Conservation (phyloP, 2,113 vertebrate species). For the Xyliphius kryptos region DNA sequence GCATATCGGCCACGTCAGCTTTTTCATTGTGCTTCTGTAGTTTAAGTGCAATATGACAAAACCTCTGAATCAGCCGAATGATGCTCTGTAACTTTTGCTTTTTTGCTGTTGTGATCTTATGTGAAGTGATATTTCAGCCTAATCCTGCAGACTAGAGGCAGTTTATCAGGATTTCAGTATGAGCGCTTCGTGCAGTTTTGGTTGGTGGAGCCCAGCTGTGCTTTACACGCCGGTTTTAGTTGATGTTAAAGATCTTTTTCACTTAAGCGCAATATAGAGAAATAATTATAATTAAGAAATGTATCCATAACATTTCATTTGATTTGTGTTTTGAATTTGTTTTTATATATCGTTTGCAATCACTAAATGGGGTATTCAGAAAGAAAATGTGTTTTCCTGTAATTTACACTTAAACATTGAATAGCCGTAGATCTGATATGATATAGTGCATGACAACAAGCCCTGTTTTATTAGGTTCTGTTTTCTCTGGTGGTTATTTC, state of each 20-base stretch:
- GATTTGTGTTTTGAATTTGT: constrained; percentile 37
- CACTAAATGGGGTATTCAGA: constrained; percentile 16
- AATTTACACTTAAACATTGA: constrained; percentile 8
- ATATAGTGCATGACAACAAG: constrained; percentile 16
- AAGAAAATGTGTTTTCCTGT: constrained; percentile 12
- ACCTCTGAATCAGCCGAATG: constrained; percentile 31
- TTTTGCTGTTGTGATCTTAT: constrained; percentile 52
- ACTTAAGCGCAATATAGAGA: constrained; percentile 16
- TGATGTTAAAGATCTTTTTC: constrained; percentile 25
- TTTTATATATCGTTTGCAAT: constrained; percentile 21
- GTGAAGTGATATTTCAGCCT: constrained; percentile 50
- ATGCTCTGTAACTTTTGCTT: constrained; percentile 57
- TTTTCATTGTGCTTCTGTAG: constrained; percentile 23
- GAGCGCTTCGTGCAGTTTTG: constrained; percentile 34
- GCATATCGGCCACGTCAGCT: too few species aligned
- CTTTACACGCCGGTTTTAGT: constrained; percentile 26
- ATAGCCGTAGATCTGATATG: constrained; percentile 7
- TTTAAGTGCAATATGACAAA: constrained; percentile 39
- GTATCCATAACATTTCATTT: constrained; percentile 42
- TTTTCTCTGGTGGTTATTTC: neutral
- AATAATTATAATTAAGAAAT: constrained; percentile 41
- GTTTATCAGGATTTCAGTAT: constrained; percentile 42
- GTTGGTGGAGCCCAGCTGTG: constrained; percentile 3
- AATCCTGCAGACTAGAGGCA: constrained; percentile 44
- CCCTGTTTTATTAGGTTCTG: neutral